Conservation (phyloP, 2,888 invertebrate species). For the Alcis repandata region DNA sequence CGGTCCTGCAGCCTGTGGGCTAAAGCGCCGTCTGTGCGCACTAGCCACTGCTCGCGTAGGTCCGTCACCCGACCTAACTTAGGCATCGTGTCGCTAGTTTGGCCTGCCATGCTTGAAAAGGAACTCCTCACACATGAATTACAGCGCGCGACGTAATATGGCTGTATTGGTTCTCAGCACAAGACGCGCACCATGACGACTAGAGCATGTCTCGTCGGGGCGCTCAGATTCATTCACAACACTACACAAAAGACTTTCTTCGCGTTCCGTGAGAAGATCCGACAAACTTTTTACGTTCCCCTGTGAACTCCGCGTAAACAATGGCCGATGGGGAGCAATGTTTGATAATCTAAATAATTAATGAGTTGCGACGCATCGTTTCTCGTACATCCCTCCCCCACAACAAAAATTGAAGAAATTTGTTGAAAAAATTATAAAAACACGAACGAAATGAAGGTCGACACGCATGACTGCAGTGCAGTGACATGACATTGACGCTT, state of each 20-base stretch:
- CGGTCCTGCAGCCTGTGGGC: slow-evolving; percentile 82
- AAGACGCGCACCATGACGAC: slow-evolving; percentile 55
- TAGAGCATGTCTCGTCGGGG: slow-evolving; percentile 28
- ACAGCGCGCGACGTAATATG: slow-evolving; percentile 52
- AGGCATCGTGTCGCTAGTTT: slow-evolving; percentile 80
- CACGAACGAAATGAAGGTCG: slow-evolving; percentile 18
- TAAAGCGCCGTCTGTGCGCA: slow-evolving; percentile 79
- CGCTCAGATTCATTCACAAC: slow-evolving; percentile 52
- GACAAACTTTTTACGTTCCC: slow-evolving; percentile 71
- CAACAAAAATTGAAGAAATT: slow-evolving; percentile 22
- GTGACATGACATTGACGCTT: slow-evolving; percentile 23
- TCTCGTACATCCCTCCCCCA: slow-evolving; percentile 65
- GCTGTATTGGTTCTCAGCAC: slow-evolving; percentile 56
- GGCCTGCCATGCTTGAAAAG: slow-evolving; percentile 70
- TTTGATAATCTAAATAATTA: slow-evolving; percentile 78
- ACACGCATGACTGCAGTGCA: slow-evolving; percentile 40
- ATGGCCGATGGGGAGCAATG: slow-evolving; percentile 75
- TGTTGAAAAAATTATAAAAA: slow-evolving; percentile 27
- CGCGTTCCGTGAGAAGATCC: slow-evolving; percentile 72
- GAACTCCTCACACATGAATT: slow-evolving; percentile 50
- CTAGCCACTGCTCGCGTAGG: slow-evolving; percentile 81
- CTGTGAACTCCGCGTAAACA: slow-evolving; percentile 73
- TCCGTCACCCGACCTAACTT: slow-evolving; percentile 82
- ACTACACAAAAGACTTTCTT: slow-evolving; percentile 75
- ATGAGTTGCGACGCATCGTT: slow-evolving; percentile 57